Evolutionary conservation across 2,113 vertebrate species (phyloP).

Genomic region (Felis catus): DNA sequence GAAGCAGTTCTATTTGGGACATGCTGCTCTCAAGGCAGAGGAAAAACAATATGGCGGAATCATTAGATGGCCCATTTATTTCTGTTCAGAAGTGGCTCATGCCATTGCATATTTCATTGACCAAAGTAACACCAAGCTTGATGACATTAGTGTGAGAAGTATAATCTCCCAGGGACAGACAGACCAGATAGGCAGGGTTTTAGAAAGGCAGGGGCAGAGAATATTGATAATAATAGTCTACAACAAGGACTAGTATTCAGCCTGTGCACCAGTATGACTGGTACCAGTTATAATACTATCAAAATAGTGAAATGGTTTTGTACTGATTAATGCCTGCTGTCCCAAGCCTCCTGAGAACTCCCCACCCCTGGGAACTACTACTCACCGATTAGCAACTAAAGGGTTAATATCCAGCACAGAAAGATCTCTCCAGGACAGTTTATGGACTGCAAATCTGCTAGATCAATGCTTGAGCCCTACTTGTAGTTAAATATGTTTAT

Average conservation of each 20-base stretch:
- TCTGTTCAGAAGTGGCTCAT: not conserved
- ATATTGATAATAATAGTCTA: not conserved
- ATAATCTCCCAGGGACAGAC: not conserved
- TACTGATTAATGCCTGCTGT: slow-evolving; percentile 4
- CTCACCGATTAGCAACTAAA: not conserved
- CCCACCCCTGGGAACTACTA: not conserved
- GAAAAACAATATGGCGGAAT: not conserved
- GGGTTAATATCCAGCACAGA: not conserved
- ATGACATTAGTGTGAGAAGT: not conserved
- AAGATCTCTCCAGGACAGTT: not conserved
- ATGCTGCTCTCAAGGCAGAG: not conserved
- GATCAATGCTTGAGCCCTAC: not conserved
- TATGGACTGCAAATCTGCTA: not conserved
- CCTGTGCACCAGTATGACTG: not conserved
- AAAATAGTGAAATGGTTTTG: slow-evolving; percentile 23
- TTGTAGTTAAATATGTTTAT: not conserved
- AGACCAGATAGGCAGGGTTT: not conserved
- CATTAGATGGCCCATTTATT: not conserved
- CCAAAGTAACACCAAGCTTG: slow-evolving; percentile 18
- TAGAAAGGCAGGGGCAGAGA: not conserved
- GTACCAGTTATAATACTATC: not conserved
- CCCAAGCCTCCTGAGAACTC: not conserved
- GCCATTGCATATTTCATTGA: not conserved
- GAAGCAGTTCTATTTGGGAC: not conserved
- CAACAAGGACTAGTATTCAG: not conserved